Conservation (phyloP, 2,113 vertebrate genomes). For the western clawed frog (Xenopus tropicalis) region UCB_Xtro_10.0 CM004449.2:29799001-29799500, state of each 20-base stretch:
- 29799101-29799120: not conserved
- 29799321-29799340: slow-evolving; percentile 13
- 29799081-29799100: not conserved
- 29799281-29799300: slow-evolving; percentile 11
- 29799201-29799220: not conserved
- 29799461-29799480: no score
- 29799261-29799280: slow-evolving; percentile 12
- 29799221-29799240: not conserved
- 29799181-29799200: not conserved
- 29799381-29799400: slow-evolving; percentile 14
- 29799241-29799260: slow-evolving; percentile 10
- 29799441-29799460: not conserved
- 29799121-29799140: not conserved
- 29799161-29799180: not conserved
- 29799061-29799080: no score
- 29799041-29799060: no score
- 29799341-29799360: slow-evolving; percentile 27
- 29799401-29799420: not conserved
- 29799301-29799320: slow-evolving; percentile 20
- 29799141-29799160: not conserved
- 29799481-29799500: no score
- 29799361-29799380: not conserved
- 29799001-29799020: no score
- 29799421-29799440: not conserved
- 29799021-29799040: no score